phyloP scores from a whole-genome alignment of 2,888 invertebrate genomes.

The Diploptera punctata region DNA sequence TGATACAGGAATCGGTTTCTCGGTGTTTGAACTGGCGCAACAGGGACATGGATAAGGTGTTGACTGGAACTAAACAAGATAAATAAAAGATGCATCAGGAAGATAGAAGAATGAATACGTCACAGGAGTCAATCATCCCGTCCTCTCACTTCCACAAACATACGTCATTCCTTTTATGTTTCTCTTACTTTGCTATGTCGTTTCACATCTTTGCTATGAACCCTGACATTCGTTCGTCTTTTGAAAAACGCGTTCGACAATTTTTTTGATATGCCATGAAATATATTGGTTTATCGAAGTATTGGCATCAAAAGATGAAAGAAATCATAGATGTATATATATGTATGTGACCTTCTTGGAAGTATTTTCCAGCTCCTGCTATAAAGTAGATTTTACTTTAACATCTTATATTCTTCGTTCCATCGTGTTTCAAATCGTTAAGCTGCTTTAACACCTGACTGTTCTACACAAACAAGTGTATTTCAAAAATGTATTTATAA shows the following conservation, averaged over 20 bases:
- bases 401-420: too few relatives aligned
- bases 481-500: too few relatives aligned
- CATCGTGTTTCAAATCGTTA: too few relatives aligned
- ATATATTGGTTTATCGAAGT: slow-evolving; percentile 1
- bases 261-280: slow-evolving; percentile 10
- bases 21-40: background rate
- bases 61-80: slow-evolving; percentile 22
- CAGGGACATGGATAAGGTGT: slow-evolving; percentile 2
- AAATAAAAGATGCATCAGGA: slow-evolving; percentile 26
- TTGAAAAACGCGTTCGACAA: slow-evolving; percentile 1
- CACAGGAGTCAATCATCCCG: slow-evolving; percentile 10
- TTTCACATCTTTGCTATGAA: background rate
- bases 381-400: too few relatives aligned
- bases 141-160: background rate
- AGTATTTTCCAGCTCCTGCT: too few relatives aligned
- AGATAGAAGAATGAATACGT: slow-evolving; percentile 4
- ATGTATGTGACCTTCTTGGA: too few relatives aligned
- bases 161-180: slow-evolving; percentile 7
- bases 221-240: slow-evolving; percentile 7
- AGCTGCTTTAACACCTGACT: too few relatives aligned
- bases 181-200: slow-evolving; percentile 3
- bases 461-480: too few relatives aligned
- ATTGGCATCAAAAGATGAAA: background rate
- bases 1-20: slow-evolving; percentile 10
- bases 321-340: too few relatives aligned